A percentile compares a stretch with the other conserved stretches of the same genome.
Conservation (phyloP, 37 sponge, comb jelly and placozoan genomes). For the Agelas oroides region DNA sequence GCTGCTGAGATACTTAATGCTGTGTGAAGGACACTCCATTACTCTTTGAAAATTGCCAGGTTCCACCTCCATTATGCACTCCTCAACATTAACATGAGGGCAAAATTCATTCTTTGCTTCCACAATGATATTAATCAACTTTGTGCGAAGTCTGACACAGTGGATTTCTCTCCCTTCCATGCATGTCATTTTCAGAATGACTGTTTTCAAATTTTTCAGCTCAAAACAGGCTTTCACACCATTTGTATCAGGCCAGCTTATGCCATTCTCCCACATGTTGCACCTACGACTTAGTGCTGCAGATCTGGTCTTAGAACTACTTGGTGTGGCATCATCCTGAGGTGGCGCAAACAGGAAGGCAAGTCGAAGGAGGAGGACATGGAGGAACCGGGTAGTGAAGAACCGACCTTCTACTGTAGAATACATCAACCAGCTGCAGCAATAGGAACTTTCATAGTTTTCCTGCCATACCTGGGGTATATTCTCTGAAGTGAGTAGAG, state of each 20-base stretch:
- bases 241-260: neutral
- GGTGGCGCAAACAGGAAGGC: constrained; percentile 4
- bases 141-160: neutral
- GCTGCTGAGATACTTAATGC: too few relatives aligned
- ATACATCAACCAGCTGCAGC: neutral
- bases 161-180: neutral
- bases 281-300: neutral
- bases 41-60: too few relatives aligned
- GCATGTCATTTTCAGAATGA: neutral
- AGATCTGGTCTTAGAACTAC: neutral
- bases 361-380: constrained; percentile 19
- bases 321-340: neutral
- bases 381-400: constrained; percentile 33
- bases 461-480: neutral
- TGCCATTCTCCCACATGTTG: neutral
- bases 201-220: neutral
- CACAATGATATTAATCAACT: neutral
- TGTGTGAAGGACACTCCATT: too few relatives aligned
- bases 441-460: neutral
- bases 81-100: too few relatives aligned
- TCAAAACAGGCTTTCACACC: neutral
- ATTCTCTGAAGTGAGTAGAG: constrained; percentile 1
- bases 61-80: too few relatives aligned
- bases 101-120: too few relatives aligned
- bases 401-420: neutral